Base-by-base conservation (phyloP, 2,797 vertebrate genomes). In the Crenuchus spilurus region DNA sequence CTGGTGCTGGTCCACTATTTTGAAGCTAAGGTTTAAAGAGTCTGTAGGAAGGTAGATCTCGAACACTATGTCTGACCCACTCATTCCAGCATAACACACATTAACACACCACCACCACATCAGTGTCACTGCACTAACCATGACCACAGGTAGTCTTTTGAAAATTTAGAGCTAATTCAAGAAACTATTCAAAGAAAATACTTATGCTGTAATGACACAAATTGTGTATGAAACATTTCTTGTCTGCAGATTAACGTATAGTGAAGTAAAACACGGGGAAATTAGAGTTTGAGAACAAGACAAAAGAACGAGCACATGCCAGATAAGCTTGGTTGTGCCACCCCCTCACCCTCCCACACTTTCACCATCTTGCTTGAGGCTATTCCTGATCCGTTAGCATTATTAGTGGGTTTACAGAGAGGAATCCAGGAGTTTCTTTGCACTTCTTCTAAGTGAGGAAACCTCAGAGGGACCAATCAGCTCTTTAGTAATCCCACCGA, bases 381-480 rank as follows among this genome's bases (percentile, higher is more conserved):
- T 73, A 74, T 80, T 63, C 74, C 77, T 80, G 49, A 75, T 82
- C 44, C 74, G 72, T 80, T 77, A 81, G 76, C 73, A 80, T 83
- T 88, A 85, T 83, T 80, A 82, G 80, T 60, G 76, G 81, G 80
- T 87, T 87, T 84, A 84, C 77, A 82, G 72, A 54, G 69, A 82
- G 44, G 26, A 74, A 68, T 83, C 52, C 24, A 28, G 58, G 77
- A 70, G 76, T 20, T 76, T 84, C 76, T 75, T 79, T 63, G 16
- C 83, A 55, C 75, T 83, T 82, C 62, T 74, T 86, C 81, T 87
- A 72, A 22, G 48, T 24, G 46, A 54, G 33, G 58, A 86, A 87
- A 81, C 83, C 86, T 88, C 89, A 51, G 65, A 84, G 86, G 86
- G 87, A 88, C 88, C 87, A 91, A 66, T 74, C 72, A 66, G 24